Evolutionary conservation across 2,113 vertebrate species (phyloP), one percentile per base, ranked within the genome.

Genomic region (Narcine bancroftii): DNA sequence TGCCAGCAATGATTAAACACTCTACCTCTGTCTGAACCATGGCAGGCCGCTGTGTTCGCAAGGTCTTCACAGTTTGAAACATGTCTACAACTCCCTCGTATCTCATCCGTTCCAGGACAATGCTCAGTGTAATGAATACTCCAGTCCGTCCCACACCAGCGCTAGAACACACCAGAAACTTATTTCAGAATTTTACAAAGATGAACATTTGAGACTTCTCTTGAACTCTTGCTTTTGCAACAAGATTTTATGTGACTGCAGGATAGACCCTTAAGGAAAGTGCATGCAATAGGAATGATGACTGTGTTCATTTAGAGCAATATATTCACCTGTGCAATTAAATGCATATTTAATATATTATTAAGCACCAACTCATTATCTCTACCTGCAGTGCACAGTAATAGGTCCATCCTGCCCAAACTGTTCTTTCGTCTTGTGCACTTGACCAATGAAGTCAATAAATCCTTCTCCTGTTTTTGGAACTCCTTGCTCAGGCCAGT

Each of bases 351-450:
- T 42, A n/a, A 33, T 29, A 47, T 42, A 15, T 66, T 9, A 42
- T 29, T n/a, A 89, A 45, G 4, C 10, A 33, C 17, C 29, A 65
- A 33, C 65, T 47, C 69, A 10, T 73, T 50, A 19, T n/a, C 2
- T 94, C 93, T 92, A 99, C 98, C 98, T 99, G 98, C 98, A 99
- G 94, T 99, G 98, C 93, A 99, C 98, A 0, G 97, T 97, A 94
- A 99, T 99, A 93, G 98, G 98, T 93, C 98, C 98, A 0, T 99
- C 98, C 95, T 99, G 98, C 71, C 98, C 98, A 0, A 99, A 99
- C 94, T 99, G 98, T 94, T 99, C 98, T 96, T 99, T 99, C 92
- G 98, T 99, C 96, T 99, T 99, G 95, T 99, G 98, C 93, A 99
- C 98, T 93, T 99, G 98, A 45, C 98, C 98, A 0, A 99, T 99